Evolutionary conservation across 2,113 vertebrate species (phyloP).

Genomic region (Abramis brama): DNA sequence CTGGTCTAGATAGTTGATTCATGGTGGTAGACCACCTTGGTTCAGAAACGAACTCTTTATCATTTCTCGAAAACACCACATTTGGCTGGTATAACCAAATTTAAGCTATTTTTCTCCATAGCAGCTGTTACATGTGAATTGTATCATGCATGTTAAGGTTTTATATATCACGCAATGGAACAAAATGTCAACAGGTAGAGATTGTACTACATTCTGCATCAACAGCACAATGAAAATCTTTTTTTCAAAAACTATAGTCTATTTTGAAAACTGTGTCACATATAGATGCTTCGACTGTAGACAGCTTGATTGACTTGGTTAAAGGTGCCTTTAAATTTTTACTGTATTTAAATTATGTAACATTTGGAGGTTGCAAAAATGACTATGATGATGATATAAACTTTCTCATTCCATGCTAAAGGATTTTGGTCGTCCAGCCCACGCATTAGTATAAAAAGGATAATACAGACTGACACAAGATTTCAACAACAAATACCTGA

Average conservation of each 20-base stretch:
- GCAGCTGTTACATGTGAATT: neutral
- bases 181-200: neutral
- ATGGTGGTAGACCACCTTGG: neutral
- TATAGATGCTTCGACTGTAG: neutral
- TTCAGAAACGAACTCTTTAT: neutral
- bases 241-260: neutral
- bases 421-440: neutral
- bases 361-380: neutral
- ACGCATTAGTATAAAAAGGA: neutral
- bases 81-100: neutral
- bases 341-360: neutral
- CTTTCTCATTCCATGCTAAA: neutral
- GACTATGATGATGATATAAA: neutral
- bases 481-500: slow-evolving; percentile 5
- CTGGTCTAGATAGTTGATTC: neutral
- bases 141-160: neutral
- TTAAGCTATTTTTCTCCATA: neutral
- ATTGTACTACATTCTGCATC: neutral
- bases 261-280: neutral
- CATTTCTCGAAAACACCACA: neutral
- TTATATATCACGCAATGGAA: neutral
- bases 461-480: neutral
- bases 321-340: neutral
- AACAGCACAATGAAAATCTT: neutral
- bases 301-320: neutral